Evolutionary conservation across 2,113 vertebrate species (phyloP).

Genomic region (Mirounga angustirostris): DNA sequence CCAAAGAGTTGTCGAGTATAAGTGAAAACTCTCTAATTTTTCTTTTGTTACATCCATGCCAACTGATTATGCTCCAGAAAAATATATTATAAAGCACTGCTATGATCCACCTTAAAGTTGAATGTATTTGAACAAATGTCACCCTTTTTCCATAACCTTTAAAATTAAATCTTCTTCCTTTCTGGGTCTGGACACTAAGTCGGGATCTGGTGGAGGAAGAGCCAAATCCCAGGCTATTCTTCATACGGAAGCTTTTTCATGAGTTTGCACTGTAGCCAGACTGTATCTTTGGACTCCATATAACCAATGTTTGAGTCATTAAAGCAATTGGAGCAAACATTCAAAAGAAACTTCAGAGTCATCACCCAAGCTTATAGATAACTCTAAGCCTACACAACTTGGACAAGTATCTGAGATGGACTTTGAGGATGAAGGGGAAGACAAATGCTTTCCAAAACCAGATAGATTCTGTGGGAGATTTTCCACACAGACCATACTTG

Average conservation of each 20-base stretch:
- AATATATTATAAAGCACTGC: not conserved
- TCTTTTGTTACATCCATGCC: not conserved
- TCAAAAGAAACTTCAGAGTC: not conserved
- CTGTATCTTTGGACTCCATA: not conserved
- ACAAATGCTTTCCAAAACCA: not conserved
- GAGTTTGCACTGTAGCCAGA: not conserved
- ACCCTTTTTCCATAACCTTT: not conserved
- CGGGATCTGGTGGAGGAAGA: not conserved
- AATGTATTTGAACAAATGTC: not conserved
- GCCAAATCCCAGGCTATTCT: not conserved
- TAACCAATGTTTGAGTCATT: not conserved
- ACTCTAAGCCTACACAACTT: not conserved
- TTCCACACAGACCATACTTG: not conserved
- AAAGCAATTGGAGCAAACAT: not conserved
- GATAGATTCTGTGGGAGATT: not conserved
- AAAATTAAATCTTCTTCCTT: not conserved
- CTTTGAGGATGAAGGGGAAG: not conserved
- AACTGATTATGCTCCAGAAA: not conserved
- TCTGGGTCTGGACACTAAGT: not conserved
- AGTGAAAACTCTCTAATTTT: constrained; percentile 26
- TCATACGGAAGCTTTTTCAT: not conserved
- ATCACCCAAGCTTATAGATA: not conserved
- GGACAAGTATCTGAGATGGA: not conserved
- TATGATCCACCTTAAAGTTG: not conserved
- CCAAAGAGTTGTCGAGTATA: not conserved